phyloP scores from a whole-genome alignment of 2,888 invertebrate species.

The Chydorus sphaericus region DNA sequence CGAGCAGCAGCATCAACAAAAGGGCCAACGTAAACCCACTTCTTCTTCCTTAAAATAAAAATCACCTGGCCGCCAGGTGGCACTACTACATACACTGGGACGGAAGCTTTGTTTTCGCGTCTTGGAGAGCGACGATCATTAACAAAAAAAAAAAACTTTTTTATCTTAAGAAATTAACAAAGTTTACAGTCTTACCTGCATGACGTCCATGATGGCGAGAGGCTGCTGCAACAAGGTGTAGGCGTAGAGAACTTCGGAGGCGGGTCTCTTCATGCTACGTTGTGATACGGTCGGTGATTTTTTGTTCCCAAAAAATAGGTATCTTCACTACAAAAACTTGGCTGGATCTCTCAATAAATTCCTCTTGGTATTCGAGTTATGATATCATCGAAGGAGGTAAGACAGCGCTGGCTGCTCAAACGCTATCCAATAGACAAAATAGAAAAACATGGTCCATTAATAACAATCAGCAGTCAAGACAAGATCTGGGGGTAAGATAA shows the following conservation, averaged over 20 bases:
- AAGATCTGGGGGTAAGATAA: too few species aligned
- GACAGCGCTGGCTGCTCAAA: too few species aligned
- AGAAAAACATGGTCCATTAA: too few species aligned
- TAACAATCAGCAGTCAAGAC: too few species aligned
- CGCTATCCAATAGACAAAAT: too few species aligned
- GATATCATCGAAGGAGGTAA: too few species aligned
- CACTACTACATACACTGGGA: background rate
- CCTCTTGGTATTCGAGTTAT: too few species aligned
- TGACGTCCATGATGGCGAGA: conserved; percentile 12
- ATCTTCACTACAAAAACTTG: too few species aligned
- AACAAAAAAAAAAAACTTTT: background rate
- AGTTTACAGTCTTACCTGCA: conserved; percentile 12
- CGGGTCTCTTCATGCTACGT: conserved; percentile 15
- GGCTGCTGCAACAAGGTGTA: conserved; percentile 15
- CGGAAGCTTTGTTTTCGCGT: background rate
- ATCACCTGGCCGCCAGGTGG: conserved; percentile 4
- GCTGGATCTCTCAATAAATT: too few species aligned
- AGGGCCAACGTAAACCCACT: background rate
- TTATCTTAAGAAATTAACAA: background rate
- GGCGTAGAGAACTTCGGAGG: conserved; percentile 14
- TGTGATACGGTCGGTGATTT: too few species aligned
- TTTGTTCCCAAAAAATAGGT: too few species aligned
- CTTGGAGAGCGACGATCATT: background rate
- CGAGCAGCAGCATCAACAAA: background rate
- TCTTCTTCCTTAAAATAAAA: background rate